These are phyloP conservation scores for Drosophila mimetica DNA, from an alignment of 2,888 invertebrate genomes.

Conservation along the genomic window DNA sequence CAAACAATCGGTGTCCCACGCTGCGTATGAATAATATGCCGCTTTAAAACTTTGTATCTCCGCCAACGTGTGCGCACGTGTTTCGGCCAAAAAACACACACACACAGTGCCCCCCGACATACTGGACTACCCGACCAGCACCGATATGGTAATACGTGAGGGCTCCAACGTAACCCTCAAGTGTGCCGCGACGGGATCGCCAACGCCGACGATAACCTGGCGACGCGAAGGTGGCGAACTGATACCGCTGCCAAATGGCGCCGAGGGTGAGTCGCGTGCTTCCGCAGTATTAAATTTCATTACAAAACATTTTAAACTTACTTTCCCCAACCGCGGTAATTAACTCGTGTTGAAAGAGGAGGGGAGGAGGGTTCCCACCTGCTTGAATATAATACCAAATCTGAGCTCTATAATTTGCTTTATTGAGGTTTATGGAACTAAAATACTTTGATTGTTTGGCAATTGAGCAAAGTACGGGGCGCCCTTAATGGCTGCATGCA, in stretches of 20 bases:
- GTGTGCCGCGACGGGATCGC: slow-evolving; percentile 95
- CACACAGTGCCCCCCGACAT: slow-evolving; percentile 92
- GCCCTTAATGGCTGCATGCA: slow-evolving; percentile 4
- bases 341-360: too few relatives aligned
- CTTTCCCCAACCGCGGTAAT: slow-evolving; percentile 19
- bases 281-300: slow-evolving; percentile 57
- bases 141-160: slow-evolving; percentile 94
- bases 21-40: slow-evolving; percentile 73
- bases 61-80: slow-evolving; percentile 20
- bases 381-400: slow-evolving; percentile 31
- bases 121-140: slow-evolving; percentile 92
- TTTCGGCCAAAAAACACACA: not conserved
- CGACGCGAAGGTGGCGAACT: slow-evolving; percentile 91
- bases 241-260: slow-evolving; percentile 89
- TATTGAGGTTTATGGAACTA: slow-evolving; percentile 18
- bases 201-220: slow-evolving; percentile 94
- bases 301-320: slow-evolving; percentile 48
- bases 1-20: slow-evolving; percentile 59
- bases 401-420: slow-evolving; percentile 39
- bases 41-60: slow-evolving; percentile 47
- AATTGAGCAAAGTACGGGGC: slow-evolving; percentile 1
- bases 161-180: slow-evolving; percentile 93
- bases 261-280: slow-evolving; percentile 86
- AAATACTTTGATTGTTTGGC: slow-evolving; percentile 9
- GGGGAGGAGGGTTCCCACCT: not conserved